A percentile compares a stretch with the other conserved stretches of the same genome.
Evolutionary conservation across 2,797 vertebrate species (phyloP).

Genomic region (Hemitrygon akajei): DNA sequence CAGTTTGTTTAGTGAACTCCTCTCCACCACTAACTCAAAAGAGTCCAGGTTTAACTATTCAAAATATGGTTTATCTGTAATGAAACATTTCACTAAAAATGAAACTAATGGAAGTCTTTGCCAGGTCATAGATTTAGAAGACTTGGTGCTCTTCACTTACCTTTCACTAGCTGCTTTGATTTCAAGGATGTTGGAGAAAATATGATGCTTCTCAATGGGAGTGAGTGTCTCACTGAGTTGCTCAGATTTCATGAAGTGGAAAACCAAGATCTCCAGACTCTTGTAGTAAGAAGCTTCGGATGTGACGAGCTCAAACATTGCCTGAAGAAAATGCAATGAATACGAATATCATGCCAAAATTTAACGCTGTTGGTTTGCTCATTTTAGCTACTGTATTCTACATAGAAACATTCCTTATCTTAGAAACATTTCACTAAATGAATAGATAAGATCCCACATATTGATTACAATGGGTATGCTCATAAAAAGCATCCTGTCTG

Average conservation of each 20-base stretch:
- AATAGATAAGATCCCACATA: not conserved
- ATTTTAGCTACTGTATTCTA: not conserved
- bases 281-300: constrained; percentile 96
- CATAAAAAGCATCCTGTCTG: no score
- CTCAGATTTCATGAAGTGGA: constrained; percentile 83
- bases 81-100: not conserved
- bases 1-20: no score
- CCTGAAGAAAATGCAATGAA: constrained; percentile 54
- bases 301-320: constrained; percentile 93
- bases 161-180: constrained; percentile 89
- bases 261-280: constrained; percentile 83
- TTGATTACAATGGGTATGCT: not conserved
- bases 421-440: not conserved
- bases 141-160: constrained; percentile 50
- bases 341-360: not conserved
- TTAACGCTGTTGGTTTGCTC: not conserved
- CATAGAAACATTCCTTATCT: not conserved
- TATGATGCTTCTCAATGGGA: constrained; percentile 85
- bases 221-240: constrained; percentile 73
- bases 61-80: not conserved
- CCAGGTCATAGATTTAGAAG: not conserved
- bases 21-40: no score
- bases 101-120: not conserved
- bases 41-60: not conserved
- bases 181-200: constrained; percentile 93